phyloP scores from a whole-genome alignment of 1,140 invertebrate genomes.

The Parasteatoda tepidariorum region DNA sequence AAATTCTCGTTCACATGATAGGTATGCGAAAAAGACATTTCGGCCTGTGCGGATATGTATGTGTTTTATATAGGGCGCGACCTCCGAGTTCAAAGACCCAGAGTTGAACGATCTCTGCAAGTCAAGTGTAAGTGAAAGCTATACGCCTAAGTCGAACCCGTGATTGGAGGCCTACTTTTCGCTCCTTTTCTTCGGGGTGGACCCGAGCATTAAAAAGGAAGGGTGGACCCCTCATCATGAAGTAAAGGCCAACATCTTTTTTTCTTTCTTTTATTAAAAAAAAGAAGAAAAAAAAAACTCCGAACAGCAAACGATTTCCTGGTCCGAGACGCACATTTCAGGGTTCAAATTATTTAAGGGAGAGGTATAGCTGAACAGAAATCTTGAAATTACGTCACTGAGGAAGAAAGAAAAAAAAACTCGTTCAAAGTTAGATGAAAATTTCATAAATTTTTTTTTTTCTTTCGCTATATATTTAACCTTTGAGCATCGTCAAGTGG shows the following conservation, averaged over 20 bases:
- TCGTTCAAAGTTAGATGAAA: not conserved
- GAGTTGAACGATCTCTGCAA: conserved; percentile 46
- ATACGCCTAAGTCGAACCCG: conserved; percentile 32
- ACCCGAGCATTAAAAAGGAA: not conserved
- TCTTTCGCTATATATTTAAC: too few species aligned
- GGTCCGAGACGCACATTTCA: not conserved
- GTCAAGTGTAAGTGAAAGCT: conserved; percentile 55
- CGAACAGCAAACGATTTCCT: not conserved
- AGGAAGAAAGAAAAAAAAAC: too few species aligned
- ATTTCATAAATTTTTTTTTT: too few species aligned
- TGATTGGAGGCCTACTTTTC: conserved; percentile 50
- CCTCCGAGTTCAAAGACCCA: conserved; percentile 57
- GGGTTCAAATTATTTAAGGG: not conserved
- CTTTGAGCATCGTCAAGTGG: too few species aligned
- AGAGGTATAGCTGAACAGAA: not conserved
- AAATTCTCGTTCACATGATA: conserved; percentile 1
- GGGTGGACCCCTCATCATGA: conserved; percentile 14
- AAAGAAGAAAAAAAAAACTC: not conserved
- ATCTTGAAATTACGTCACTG: not conserved
- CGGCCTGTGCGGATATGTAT: conserved; percentile 33
- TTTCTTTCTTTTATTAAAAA: too few species aligned
- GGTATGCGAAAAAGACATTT: conserved; percentile 38
- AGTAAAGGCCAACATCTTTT: conserved; percentile 24
- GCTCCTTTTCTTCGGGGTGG: conserved; percentile 42
- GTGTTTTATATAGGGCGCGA: conserved; percentile 52